phyloP scores from a whole-genome alignment of 2,888 invertebrate species.

The Bursaphelenchus okinawaensis region DNA sequence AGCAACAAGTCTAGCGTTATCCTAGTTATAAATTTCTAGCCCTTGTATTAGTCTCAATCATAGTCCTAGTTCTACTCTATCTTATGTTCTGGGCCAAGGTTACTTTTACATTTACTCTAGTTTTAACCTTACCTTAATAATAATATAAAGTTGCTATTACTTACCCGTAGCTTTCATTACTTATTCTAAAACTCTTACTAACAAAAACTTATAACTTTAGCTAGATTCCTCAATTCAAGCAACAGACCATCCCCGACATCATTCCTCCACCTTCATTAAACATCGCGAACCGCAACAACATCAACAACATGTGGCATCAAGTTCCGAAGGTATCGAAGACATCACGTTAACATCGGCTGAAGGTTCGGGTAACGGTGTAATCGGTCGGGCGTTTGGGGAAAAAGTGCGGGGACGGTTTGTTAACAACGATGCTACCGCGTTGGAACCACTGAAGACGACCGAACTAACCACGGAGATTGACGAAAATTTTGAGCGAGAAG shows the following conservation, averaged over 20 bases:
- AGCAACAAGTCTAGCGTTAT: no score
- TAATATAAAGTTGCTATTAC: no score
- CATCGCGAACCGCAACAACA: background rate
- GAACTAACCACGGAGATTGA: background rate
- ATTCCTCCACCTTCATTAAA: background rate
- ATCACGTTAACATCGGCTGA: background rate
- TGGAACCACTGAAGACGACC: background rate
- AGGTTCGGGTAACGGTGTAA: background rate
- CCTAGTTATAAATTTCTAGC: no score
- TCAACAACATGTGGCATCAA: background rate
- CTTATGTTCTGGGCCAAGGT: no score
- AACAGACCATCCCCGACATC: background rate
- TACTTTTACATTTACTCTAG: no score
- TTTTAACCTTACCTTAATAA: no score
- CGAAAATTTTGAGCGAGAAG: background rate
- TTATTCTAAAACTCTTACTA: no score
- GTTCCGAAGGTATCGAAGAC: background rate
- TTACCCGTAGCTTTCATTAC: no score
- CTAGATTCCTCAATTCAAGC: no score
- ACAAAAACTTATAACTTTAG: no score
- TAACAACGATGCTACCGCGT: background rate
- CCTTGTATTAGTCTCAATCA: no score
- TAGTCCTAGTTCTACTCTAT: no score
- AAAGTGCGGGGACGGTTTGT: background rate
- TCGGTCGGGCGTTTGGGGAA: background rate